A percentile compares a stretch with the other conserved stretches of the same genome.
phyloP scores from a whole-genome alignment of 2,888 invertebrate genomes.

The Tetragnatha montana region DNA sequence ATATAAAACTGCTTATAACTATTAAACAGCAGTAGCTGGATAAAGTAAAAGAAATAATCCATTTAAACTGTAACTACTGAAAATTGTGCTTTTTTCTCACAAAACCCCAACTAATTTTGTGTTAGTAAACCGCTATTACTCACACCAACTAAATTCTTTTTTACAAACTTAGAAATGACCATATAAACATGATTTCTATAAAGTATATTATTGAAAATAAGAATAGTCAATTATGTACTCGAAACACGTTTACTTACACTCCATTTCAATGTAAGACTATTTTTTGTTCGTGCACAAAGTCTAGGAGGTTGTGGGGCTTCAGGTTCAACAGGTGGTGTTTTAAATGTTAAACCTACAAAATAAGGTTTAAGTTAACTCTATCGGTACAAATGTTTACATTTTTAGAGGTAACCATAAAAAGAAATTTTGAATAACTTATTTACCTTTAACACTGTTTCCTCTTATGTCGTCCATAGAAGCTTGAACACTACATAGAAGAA shows the following conservation, averaged over 20 bases:
- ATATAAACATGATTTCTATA: too few relatives aligned
- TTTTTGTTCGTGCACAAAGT: conserved; percentile 83
- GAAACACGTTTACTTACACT: conserved; percentile 74
- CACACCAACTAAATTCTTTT: background rate
- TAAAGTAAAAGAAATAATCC: too few relatives aligned
- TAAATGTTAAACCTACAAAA: conserved; percentile 81
- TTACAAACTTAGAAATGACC: background rate
- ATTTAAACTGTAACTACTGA: too few relatives aligned
- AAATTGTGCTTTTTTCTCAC: too few relatives aligned
- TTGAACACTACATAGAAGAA: conserved; percentile 56
- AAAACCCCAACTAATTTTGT: too few relatives aligned
- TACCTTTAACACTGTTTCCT: conserved; percentile 63
- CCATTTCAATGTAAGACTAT: conserved; percentile 78
- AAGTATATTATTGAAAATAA: too few relatives aligned
- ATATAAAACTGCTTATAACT: too few relatives aligned
- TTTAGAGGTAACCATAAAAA: background rate
- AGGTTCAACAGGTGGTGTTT: conserved; percentile 88
- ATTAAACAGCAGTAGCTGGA: too few relatives aligned
- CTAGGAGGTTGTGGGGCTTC: conserved; percentile 84
- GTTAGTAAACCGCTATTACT: too few relatives aligned
- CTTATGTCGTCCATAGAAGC: conserved; percentile 65
- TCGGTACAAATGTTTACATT: background rate
- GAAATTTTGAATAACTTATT: background rate
- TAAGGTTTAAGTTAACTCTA: background rate
- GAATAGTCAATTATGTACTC: background rate